phyloP scores from a whole-genome alignment of 2,888 invertebrate species.

The Heliconius aoede region DNA sequence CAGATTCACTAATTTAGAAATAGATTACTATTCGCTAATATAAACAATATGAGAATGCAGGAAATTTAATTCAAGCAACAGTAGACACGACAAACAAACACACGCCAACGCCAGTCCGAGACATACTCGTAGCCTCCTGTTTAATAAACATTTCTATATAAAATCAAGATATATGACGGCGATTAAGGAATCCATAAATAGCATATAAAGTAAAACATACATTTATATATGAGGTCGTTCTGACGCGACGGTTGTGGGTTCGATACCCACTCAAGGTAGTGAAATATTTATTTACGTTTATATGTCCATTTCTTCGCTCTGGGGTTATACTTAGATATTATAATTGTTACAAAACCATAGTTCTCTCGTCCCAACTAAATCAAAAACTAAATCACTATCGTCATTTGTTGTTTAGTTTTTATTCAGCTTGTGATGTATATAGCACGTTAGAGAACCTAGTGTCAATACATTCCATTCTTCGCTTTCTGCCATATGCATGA shows the following conservation, averaged over 20 bases:
- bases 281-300: too few species aligned
- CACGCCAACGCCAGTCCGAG: constrained; percentile 22
- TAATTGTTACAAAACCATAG: too few species aligned
- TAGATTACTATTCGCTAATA: constrained; percentile 23
- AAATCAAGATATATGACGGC: constrained; percentile 10
- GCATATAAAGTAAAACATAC: not conserved
- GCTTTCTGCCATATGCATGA: too few species aligned
- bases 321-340: too few species aligned
- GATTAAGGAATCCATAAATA: not conserved
- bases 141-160: constrained; percentile 23
- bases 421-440: not conserved
- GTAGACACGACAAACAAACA: constrained; percentile 43
- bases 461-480: not conserved
- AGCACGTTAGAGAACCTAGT: not conserved
- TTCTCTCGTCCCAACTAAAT: not conserved
- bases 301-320: too few species aligned
- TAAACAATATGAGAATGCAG: constrained; percentile 48
- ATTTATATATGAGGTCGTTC: too few species aligned
- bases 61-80: constrained; percentile 59
- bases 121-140: constrained; percentile 15
- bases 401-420: not conserved
- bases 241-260: too few species aligned
- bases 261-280: too few species aligned
- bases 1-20: too few species aligned
- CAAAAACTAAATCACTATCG: not conserved